Conservation (phyloP, 2,113 vertebrate species). For the Syngnathus typhle region DNA sequence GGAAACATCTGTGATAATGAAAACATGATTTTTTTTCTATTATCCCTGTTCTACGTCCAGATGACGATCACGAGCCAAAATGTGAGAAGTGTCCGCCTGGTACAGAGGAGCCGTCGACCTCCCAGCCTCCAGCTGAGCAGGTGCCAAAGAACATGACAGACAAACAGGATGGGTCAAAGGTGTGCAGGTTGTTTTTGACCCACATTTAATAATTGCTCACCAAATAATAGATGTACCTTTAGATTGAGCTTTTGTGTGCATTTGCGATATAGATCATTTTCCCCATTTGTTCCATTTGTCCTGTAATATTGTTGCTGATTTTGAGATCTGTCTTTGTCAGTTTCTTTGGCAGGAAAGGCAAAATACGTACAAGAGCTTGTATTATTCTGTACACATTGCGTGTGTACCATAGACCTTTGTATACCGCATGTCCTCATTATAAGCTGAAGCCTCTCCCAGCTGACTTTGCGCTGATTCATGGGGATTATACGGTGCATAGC, state of each 20-base stretch:
- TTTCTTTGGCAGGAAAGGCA: too few relatives aligned
- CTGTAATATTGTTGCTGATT: too few relatives aligned
- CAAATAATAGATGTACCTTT: not conserved
- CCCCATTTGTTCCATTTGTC: too few relatives aligned
- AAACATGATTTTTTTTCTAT: not conserved
- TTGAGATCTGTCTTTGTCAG: too few relatives aligned
- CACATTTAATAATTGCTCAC: not conserved
- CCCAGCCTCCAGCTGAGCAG: constrained; percentile 32
- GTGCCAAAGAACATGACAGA: not conserved
- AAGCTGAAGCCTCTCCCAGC: too few relatives aligned
- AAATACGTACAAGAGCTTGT: too few relatives aligned
- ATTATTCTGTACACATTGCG: too few relatives aligned
- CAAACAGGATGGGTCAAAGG: constrained; percentile 17
- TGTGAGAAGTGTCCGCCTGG: constrained; percentile 9
- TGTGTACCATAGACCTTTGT: too few relatives aligned
- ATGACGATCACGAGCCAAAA: constrained; percentile 13
- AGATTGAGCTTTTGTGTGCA: not conserved
- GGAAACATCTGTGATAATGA: not conserved
- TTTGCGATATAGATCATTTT: not conserved
- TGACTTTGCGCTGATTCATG: too few relatives aligned
- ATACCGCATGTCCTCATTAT: too few relatives aligned
- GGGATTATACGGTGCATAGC: too few relatives aligned
- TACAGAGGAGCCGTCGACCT: constrained; percentile 51
- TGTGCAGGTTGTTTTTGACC: not conserved
- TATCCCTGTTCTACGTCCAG: constrained; percentile 14